A percentile compares a stretch with the other conserved stretches of the same genome.
Evolutionary conservation across 2,888 invertebrate genomes (phyloP).

Genomic region (Cynaeus angustus): DNA sequence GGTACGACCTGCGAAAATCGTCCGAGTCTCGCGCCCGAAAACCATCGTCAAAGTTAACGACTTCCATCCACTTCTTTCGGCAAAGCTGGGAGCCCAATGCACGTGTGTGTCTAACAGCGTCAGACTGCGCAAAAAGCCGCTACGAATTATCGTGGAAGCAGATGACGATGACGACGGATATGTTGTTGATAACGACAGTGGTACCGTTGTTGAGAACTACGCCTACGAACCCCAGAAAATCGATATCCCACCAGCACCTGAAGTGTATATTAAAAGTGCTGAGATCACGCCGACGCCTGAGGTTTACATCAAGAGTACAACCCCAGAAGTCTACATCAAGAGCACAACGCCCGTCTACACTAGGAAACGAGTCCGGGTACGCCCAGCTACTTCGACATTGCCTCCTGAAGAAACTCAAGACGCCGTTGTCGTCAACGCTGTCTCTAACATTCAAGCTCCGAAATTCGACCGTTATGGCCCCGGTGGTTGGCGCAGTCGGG

Average conservation of each 20-base stretch:
- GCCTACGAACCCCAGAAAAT: conserved; percentile 62
- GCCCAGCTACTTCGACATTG: conserved; percentile 48
- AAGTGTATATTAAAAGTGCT: conserved; percentile 55
- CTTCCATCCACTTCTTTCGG: conserved; percentile 80
- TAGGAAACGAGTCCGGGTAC: conserved; percentile 57
- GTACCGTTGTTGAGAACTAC: conserved; percentile 60
- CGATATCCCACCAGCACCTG: conserved; percentile 61
- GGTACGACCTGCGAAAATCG: conserved; percentile 50
- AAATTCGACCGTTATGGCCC: conserved; percentile 77
- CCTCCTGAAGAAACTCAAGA: conserved; percentile 50
- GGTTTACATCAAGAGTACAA: conserved; percentile 55
- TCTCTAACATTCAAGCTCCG: background rate
- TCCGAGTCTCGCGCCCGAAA: conserved; percentile 68
- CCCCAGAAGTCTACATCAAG: conserved; percentile 30
- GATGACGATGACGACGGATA: conserved; percentile 65
- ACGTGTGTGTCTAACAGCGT: conserved; percentile 79
- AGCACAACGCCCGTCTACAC: conserved; percentile 50
- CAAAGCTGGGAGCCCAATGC: conserved; percentile 83
- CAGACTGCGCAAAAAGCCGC: conserved; percentile 71
- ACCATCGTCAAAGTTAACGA: conserved; percentile 82
- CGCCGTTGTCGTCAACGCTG: conserved; percentile 10
- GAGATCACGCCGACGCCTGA: conserved; percentile 47
- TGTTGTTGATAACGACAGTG: conserved; percentile 59
- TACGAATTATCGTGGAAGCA: conserved; percentile 57
- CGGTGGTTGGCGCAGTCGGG: conserved; percentile 76